Conservation (phyloP, 2,888 invertebrate genomes). For the Chrysolina americana region DNA sequence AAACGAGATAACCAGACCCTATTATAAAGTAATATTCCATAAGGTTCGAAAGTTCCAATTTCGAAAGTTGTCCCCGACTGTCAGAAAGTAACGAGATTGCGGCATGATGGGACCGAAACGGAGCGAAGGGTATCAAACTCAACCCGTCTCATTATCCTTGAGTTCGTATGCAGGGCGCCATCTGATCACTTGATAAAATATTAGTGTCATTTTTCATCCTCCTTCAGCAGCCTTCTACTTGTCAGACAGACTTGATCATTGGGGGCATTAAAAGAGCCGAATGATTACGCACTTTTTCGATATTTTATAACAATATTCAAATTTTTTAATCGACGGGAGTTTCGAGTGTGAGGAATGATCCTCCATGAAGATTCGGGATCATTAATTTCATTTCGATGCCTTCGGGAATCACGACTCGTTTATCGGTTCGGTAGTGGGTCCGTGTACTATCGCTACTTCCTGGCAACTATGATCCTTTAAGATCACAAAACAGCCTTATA, state of each 20-base stretch:
- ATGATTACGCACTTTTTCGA: slow-evolving; percentile 63
- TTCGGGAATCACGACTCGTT: neutral
- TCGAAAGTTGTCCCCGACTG: slow-evolving; percentile 54
- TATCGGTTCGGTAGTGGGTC: no score
- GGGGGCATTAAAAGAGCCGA: slow-evolving; percentile 65
- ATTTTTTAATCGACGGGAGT: slow-evolving; percentile 46
- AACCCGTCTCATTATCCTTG: slow-evolving; percentile 70
- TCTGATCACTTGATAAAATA: slow-evolving; percentile 71
- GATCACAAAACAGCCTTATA: no score
- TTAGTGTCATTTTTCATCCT: slow-evolving; percentile 70
- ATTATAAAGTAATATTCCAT: slow-evolving; percentile 52
- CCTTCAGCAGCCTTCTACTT: slow-evolving; percentile 69
- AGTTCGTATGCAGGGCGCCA: slow-evolving; percentile 70
- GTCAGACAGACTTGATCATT: slow-evolving; percentile 69
- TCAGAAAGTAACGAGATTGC: slow-evolving; percentile 61
- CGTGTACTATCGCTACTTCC: no score
- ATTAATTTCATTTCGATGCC: slow-evolving; percentile 8
- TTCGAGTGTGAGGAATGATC: slow-evolving; percentile 38
- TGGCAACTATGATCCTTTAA: no score
- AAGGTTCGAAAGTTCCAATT: slow-evolving; percentile 54
- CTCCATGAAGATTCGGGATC: slow-evolving; percentile 6
- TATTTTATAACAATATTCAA: slow-evolving; percentile 52
- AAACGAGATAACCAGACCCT: slow-evolving; percentile 46
- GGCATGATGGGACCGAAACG: slow-evolving; percentile 58
- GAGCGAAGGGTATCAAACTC: slow-evolving; percentile 66